Evolutionary conservation across 2,797 vertebrate genomes (phyloP).

Genomic region (Neopelma chrysocephalum): DNA sequence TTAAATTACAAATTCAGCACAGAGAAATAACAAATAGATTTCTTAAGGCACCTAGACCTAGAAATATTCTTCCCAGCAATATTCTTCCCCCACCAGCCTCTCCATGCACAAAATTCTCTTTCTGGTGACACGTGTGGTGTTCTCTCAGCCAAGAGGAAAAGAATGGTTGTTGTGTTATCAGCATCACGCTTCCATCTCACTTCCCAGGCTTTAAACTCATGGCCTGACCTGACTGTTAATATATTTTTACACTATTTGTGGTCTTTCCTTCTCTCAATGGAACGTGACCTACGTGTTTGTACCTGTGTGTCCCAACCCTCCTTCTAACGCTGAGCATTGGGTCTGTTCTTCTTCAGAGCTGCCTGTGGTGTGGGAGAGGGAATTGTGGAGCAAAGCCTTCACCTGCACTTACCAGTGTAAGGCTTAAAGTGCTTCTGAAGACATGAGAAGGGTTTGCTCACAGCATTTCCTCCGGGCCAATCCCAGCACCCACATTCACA

Average conservation of each 20-base stretch:
- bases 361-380: not conserved
- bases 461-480: not conserved
- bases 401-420: not conserved
- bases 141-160: not conserved
- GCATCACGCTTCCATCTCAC: not conserved
- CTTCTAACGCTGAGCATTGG: not conserved
- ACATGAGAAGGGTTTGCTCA: not conserved
- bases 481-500: not conserved
- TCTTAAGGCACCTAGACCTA: not conserved
- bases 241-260: not conserved
- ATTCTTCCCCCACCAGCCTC: not conserved
- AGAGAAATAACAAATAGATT: not conserved
- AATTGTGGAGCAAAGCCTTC: not conserved
- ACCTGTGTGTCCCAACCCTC: not conserved
- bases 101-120: not conserved
- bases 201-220: not conserved
- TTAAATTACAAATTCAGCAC: not conserved
- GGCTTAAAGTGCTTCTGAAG: not conserved
- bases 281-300: not conserved
- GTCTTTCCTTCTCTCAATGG: constrained; percentile 2
- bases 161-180: not conserved
- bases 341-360: not conserved
- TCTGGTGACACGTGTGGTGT: not conserved
- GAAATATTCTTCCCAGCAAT: not conserved
- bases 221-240: not conserved